Base-by-base conservation (phyloP, 2,888 invertebrate genomes). In the Aelia acuminata region DNA sequence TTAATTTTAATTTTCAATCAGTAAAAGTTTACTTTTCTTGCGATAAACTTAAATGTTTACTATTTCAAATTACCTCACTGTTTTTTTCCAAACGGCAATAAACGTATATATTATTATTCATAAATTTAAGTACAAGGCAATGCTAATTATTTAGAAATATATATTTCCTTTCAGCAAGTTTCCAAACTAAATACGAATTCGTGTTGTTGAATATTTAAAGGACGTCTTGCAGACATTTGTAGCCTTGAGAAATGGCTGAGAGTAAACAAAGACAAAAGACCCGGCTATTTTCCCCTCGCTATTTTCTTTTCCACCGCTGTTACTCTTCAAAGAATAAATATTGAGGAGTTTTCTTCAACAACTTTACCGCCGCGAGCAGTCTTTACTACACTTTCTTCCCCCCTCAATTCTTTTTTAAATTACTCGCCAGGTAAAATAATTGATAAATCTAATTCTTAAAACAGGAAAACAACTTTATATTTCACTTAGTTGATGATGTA, bases 211-310 rank as follows among this genome's bases (percentile, higher is more conserved):
- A 57, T 57, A 26, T 26, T 57, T 57, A 26, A 13, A 57, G 4
- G 26, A 13, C 57, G 53, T 3, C 7, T n/a, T 3, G 26, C 1
- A 57, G 53, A 53, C 53, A 53, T 53, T 53, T 53, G 53, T 53
- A 53, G n/a, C n/a, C 53, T 57, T 57, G 57, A 57, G 57, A 57
- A 57, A 57, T 57, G 57, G 57, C 11, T 13, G 26, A 57, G 57
- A n/a, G n/a, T n/a, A 53, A 53, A 53, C 22, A 8, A n/a, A 53
- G 53, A 53, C 53, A 53, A 53, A 53, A n/a, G n/a, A 22, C n/a
- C 53, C 18, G 4, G n/a, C 53, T n/a, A 53, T 53, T 53, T 53
- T 53, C 53, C 43, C 10, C 43, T 43, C 22, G 53, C 53, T n/a
- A 53, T 53, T 53, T 53, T 53, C 53, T 53, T 53, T 53, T 53